These are phyloP conservation scores for Acrocephalus arundinaceus DNA, from an alignment of 2,113 vertebrate species.

Conservation along the genomic window DNA sequence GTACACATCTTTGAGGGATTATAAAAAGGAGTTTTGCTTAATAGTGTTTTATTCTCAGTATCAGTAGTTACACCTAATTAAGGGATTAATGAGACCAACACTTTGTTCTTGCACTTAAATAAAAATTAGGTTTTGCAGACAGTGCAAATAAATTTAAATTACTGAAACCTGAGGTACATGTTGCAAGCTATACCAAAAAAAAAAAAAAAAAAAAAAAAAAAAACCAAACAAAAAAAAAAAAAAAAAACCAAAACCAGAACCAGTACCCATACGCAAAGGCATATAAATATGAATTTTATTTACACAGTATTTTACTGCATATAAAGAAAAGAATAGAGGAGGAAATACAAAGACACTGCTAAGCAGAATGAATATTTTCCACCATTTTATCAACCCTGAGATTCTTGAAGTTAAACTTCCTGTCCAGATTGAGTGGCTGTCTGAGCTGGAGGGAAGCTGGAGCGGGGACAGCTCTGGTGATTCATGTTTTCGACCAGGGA, in stretches of 20 bases:
- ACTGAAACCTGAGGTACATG: neutral
- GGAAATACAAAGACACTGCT: neutral
- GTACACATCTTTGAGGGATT: neutral
- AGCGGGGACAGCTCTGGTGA: neutral
- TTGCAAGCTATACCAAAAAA: neutral
- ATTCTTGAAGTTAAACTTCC: neutral
- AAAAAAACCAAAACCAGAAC: fast-evolving
- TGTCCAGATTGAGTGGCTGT: neutral
- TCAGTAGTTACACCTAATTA: slow-evolving; percentile 20
- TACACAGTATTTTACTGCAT: neutral
- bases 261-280: neutral
- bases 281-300: neutral
- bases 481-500: neutral
- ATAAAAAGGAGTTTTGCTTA: neutral
- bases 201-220: too few relatives aligned
- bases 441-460: neutral
- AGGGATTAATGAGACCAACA: neutral
- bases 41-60: neutral
- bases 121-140: neutral
- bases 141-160: slow-evolving; percentile 7
- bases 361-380: neutral
- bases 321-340: neutral
- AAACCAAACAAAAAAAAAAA: too few relatives aligned
- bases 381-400: neutral
- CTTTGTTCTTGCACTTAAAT: neutral